phyloP scores from a whole-genome alignment of 2,113 vertebrate genomes.

The Zootoca vivipara region DNA sequence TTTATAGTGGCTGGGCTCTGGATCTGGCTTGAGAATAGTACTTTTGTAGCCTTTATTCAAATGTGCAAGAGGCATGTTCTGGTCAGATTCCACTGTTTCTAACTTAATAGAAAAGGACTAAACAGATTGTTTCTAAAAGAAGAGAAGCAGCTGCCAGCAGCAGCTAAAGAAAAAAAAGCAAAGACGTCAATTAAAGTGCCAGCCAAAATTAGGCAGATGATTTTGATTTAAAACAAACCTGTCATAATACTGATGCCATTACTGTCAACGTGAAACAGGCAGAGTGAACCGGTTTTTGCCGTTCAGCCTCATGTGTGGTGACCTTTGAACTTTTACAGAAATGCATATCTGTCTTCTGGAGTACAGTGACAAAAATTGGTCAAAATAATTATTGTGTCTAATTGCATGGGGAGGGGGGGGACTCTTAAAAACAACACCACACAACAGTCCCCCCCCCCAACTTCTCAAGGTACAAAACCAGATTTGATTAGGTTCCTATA shows the following conservation, averaged over 20 bases:
- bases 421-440: no score
- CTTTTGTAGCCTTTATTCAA: background rate
- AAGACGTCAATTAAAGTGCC: constrained; percentile 45
- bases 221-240: constrained; percentile 49
- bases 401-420: background rate
- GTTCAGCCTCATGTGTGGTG: background rate
- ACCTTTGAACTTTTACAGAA: constrained; percentile 17
- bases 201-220: constrained; percentile 29
- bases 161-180: constrained; percentile 6
- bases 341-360: background rate
- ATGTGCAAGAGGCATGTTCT: background rate
- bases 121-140: constrained; percentile 6
- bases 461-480: constrained; percentile 44
- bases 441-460: background rate
- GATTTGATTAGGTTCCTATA: constrained; percentile 47
- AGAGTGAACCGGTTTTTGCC: background rate
- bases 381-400: background rate
- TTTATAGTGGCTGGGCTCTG: background rate
- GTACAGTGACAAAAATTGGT: background rate
- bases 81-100: background rate
- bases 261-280: constrained; percentile 20
- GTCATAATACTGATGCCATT: background rate
- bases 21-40: background rate
- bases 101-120: constrained; percentile 3
- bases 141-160: constrained; percentile 47